Conservation (phyloP, 2,113 vertebrate genomes). For the Fregetta grallaria region DNA sequence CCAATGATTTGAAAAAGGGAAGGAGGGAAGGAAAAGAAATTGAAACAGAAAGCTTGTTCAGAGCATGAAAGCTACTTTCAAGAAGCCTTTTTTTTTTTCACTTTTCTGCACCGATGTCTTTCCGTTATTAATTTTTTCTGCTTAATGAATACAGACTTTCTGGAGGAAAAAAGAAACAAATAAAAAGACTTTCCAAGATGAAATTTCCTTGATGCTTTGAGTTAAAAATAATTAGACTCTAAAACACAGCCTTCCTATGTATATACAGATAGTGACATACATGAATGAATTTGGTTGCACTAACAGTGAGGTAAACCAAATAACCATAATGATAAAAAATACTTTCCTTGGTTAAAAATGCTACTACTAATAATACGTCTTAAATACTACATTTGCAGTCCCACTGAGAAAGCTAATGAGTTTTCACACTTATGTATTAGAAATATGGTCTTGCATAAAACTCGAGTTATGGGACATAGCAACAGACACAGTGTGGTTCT, state of each 20-base stretch:
- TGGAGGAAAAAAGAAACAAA: neutral
- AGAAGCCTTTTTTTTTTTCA: neutral
- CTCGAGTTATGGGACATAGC: accelerated
- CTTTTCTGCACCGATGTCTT: slow-evolving; percentile 27
- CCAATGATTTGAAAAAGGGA: slow-evolving; percentile 38
- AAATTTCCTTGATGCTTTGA: neutral
- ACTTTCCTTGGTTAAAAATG: neutral
- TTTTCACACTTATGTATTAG: neutral
- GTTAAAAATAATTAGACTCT: neutral
- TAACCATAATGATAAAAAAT: neutral
- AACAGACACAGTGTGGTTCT: neutral
- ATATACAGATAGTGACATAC: neutral
- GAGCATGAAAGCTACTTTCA: slow-evolving; percentile 24
- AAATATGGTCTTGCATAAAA: neutral
- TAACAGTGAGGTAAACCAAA: neutral
- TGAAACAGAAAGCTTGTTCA: slow-evolving; percentile 16
- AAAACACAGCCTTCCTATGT: neutral
- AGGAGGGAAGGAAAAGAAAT: neutral
- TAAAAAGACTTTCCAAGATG: neutral
- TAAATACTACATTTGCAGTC: neutral
- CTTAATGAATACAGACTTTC: slow-evolving; percentile 36
- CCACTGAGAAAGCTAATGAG: neutral
- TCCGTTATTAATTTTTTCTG: slow-evolving; percentile 20
- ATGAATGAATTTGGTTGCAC: neutral
- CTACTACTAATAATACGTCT: neutral